phyloP scores from a whole-genome alignment of 1,140 invertebrate genomes.

The Octopus sinensis region DNA sequence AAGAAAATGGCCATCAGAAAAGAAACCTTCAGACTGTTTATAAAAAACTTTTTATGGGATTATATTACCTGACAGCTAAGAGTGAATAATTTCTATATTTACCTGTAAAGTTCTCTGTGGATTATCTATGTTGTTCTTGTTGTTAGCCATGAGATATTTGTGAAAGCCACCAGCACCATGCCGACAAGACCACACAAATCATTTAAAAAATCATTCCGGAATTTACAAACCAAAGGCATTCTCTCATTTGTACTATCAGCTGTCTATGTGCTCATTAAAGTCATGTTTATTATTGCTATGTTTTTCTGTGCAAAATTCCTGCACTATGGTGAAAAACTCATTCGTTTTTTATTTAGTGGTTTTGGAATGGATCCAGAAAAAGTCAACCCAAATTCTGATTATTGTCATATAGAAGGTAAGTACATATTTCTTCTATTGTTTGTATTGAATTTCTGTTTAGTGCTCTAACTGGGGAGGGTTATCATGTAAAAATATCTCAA shows the following conservation, averaged over 20 bases:
- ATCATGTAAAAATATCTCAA: too few species aligned
- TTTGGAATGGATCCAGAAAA: slow-evolving; percentile 49
- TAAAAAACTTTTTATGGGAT: too few species aligned
- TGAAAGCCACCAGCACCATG: neutral
- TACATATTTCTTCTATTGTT: neutral
- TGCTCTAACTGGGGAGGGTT: too few species aligned
- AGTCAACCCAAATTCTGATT: slow-evolving; percentile 47
- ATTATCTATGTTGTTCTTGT: too few species aligned
- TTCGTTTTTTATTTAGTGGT: slow-evolving; percentile 44
- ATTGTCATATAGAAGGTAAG: slow-evolving; percentile 54
- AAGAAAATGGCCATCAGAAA: too few species aligned
- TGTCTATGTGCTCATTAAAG: neutral
- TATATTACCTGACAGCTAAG: too few species aligned
- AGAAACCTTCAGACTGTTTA: too few species aligned
- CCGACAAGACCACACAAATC: neutral
- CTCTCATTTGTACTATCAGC: neutral
- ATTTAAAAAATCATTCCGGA: neutral
- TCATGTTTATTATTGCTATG: slow-evolving; percentile 6
- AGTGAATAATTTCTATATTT: too few species aligned
- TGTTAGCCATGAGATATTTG: too few species aligned
- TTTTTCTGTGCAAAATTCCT: neutral
- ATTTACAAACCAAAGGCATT: neutral
- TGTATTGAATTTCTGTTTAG: too few species aligned
- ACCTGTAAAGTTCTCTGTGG: too few species aligned
- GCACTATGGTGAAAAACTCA: slow-evolving; percentile 19